Evolutionary conservation across 2,113 vertebrate genomes (phyloP), one percentile per base, ranked within the genome.

Genomic region (Sturnus vulgaris): DNA sequence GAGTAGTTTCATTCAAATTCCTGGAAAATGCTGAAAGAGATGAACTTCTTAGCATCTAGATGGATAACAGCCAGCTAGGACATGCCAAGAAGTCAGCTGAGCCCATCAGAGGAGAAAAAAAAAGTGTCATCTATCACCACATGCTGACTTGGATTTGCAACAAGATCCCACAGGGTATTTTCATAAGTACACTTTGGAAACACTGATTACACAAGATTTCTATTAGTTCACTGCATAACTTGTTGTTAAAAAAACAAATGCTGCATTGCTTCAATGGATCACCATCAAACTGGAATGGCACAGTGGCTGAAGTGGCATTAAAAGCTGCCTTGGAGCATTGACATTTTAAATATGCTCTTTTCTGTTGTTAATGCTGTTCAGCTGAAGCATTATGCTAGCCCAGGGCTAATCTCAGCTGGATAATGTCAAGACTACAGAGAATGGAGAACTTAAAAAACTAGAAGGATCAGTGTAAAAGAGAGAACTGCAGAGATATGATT

Each of bases 161-260:
- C 37, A 83, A 80, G 59, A 90, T 80, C 52, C 66, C 79, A 88
- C 53, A 50, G 1, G 27, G 55, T 77, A 82, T 93, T 96, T 97
- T 95, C 88, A 88, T 65, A 93, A 94, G 61, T 61, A n/a, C 39
- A 46, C 57, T 94, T 94, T 88, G 47, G 86, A 95, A 93, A 90
- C 82, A 55, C 55, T 65, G 71, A 77, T 92, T 88, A 90, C 88
- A 73, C 63, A 88, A 93, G 68, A 82, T 86, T 90, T 88, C 46
- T 73, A 22, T 82, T 82, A 77, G 85, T 82, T 90, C 93, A 70
- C 83, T 72, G 55, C 39, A 11, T 53, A 76, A 88, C 33, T 87
- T 69, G 28, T 23, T 72, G 50, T 77, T 70, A 73, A 78, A 70
- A 92, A 85, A 79, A 40, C n/a, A 82, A 72, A 66, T 44, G 72